phyloP scores from a whole-genome alignment of 2,888 invertebrate species.

The Colostygia pectinataria region DNA sequence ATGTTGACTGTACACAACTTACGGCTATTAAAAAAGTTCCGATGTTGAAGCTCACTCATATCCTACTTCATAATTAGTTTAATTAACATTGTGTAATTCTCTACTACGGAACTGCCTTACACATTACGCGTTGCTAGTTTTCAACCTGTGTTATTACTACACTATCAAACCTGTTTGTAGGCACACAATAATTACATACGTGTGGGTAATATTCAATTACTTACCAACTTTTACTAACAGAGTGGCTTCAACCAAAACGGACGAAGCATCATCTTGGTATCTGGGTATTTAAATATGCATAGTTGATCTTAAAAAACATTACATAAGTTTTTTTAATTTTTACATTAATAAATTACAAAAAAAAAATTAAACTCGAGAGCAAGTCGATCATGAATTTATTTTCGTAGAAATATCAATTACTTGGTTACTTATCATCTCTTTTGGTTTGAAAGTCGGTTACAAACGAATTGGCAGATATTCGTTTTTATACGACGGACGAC shows the following conservation, averaged over 20 bases:
- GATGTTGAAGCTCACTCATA: slow-evolving; percentile 41
- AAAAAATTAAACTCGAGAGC: too few relatives aligned
- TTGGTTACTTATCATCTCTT: too few relatives aligned
- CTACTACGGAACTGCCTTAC: slow-evolving; percentile 42
- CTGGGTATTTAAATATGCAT: too few relatives aligned
- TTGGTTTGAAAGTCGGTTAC: too few relatives aligned
- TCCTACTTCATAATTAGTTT: slow-evolving; percentile 66
- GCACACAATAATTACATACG: slow-evolving; percentile 42
- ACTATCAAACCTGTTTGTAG: slow-evolving; percentile 41
- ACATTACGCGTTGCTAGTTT: not conserved
- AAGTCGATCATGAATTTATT: too few relatives aligned
- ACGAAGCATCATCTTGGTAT: not conserved
- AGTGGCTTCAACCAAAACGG: not conserved
- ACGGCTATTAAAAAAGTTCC: slow-evolving; percentile 6
- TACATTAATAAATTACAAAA: too few relatives aligned
- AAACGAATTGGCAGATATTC: not conserved
- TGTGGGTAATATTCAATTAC: slow-evolving; percentile 41
- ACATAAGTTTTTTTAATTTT: too few relatives aligned
- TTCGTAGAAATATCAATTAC: too few relatives aligned
- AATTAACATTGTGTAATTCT: slow-evolving; percentile 66
- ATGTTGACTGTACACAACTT: slow-evolving; percentile 11
- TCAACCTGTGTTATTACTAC: slow-evolving; percentile 25
- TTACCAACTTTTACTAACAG: slow-evolving; percentile 29
- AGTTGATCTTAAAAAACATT: too few relatives aligned
- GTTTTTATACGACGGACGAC: not conserved